Conservation (phyloP, 2,888 invertebrate genomes). For the Elegia similella region DNA sequence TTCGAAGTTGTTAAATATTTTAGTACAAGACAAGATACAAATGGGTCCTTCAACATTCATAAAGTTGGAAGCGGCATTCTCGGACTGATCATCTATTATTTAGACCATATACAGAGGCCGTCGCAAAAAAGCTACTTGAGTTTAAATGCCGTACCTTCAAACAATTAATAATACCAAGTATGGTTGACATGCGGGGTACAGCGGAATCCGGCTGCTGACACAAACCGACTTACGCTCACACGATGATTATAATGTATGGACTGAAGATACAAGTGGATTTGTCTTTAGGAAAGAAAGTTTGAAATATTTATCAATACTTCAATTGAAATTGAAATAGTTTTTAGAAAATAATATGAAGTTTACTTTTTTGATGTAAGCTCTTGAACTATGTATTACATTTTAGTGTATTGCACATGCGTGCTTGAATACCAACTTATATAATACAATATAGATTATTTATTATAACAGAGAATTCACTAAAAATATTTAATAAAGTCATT, state of each 20-base stretch:
- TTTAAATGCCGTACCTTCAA: slow-evolving; percentile 24
- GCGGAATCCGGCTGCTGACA: slow-evolving; percentile 33
- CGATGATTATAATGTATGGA: slow-evolving; percentile 1
- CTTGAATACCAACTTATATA: too few relatives aligned
- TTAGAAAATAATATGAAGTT: too few relatives aligned
- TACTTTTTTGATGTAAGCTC: too few relatives aligned
- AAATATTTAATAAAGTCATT: too few relatives aligned
- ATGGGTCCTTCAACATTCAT: slow-evolving; percentile 6
- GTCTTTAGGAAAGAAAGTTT: neutral
- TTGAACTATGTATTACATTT: too few relatives aligned
- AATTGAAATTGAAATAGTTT: too few relatives aligned
- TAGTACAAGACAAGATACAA: neutral
- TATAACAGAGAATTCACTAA: too few relatives aligned
- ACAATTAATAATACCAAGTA: slow-evolving; percentile 35
- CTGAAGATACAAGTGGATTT: neutral
- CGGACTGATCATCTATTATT: slow-evolving; percentile 14
- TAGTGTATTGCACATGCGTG: too few relatives aligned
- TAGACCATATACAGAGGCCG: slow-evolving; percentile 10
- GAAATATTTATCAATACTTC: neutral
- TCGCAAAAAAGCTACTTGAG: slow-evolving; percentile 14
- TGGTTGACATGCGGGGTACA: slow-evolving; percentile 13
- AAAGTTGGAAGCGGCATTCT: slow-evolving; percentile 2
- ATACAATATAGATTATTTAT: too few relatives aligned
- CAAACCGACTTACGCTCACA: slow-evolving; percentile 16
- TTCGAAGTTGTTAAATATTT: neutral